Evolutionary conservation across 2,113 vertebrate species (phyloP).

Genomic region (Tupaia tana): DNA sequence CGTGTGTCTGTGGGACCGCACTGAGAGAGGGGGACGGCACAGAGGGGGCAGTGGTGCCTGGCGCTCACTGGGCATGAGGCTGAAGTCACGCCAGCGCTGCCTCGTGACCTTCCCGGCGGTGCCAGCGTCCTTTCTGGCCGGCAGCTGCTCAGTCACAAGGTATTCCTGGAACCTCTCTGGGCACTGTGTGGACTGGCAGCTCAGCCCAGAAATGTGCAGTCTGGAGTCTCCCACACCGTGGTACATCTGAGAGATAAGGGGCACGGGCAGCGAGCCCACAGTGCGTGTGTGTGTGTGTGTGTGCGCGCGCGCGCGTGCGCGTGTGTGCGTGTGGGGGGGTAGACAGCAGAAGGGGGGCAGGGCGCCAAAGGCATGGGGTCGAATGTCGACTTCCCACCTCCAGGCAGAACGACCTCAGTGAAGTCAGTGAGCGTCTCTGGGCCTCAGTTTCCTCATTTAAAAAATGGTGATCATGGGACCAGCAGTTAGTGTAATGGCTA

Average conservation of each 20-base stretch:
- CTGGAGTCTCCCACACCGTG: not conserved
- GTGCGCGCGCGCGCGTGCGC: fast-evolving
- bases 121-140: constrained; percentile 7
- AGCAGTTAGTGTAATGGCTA: too few species aligned
- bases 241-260: constrained; percentile 46
- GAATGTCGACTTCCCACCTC: too few species aligned
- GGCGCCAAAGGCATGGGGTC: too few species aligned
- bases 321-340: fast-evolving
- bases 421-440: not conserved
- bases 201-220: constrained; percentile 47
- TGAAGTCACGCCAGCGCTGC: constrained; percentile 67
- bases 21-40: fast-evolving
- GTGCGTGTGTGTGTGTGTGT: not conserved
- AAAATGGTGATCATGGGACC: not conserved
- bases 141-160: constrained; percentile 62
- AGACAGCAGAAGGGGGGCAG: too few species aligned
- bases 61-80: constrained; percentile 68
- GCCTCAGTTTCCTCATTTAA: not conserved
- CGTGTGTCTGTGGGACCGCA: fast-evolving
- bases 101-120: constrained; percentile 66
- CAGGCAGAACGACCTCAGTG: not conserved
- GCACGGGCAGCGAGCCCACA: not conserved
- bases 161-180: constrained; percentile 62
- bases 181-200: constrained; percentile 34
- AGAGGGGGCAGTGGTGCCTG: constrained; percentile 52